Conservation (phyloP, 2,888 invertebrate species). For the Nemoura dubitans region DNA sequence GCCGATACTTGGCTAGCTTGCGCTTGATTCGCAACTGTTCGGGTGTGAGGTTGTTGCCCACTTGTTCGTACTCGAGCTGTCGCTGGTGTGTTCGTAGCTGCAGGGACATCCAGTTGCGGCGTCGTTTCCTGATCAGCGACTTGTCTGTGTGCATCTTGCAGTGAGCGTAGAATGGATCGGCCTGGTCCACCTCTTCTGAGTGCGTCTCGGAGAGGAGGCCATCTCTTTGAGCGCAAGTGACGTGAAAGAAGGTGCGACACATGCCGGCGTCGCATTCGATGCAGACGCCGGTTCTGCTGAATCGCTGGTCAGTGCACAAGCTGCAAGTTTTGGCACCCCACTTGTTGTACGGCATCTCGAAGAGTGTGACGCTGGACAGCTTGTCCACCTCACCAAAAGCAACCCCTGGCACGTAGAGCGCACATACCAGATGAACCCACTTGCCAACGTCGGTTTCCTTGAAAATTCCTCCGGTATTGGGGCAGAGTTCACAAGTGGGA, state of each 20-base stretch:
- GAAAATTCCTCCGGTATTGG: conserved; percentile 89
- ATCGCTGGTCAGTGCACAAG: conserved; percentile 86
- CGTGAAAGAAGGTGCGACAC: conserved; percentile 97
- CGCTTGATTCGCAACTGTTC: conserved; percentile 80
- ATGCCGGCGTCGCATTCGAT: conserved; percentile 98
- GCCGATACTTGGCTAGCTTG: conserved; percentile 84
- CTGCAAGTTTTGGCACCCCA: conserved; percentile 96
- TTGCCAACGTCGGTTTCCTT: conserved; percentile 98
- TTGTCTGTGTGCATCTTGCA: conserved; percentile 96
- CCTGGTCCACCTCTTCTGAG: conserved; percentile 88
- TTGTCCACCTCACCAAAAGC: conserved; percentile 95
- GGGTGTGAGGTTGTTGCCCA: conserved; percentile 70
- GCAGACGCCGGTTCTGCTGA: conserved; percentile 92
- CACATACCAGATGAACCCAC: conserved; percentile 98
- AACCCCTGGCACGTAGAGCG: conserved; percentile 95
- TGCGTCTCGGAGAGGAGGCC: conserved; percentile 93
- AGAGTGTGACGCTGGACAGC: conserved; percentile 89
- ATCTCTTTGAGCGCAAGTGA: conserved; percentile 95
- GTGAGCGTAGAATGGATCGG: conserved; percentile 97
- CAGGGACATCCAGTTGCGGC: conserved; percentile 86
- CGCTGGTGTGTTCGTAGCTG: conserved; percentile 81
- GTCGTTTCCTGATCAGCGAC: conserved; percentile 77
- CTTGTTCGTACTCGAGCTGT: conserved; percentile 66
- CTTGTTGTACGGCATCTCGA: conserved; percentile 96
- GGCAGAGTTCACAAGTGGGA: conserved; percentile 95